Evolutionary conservation across 2,888 invertebrate genomes (phyloP), one percentile per base, ranked within the genome.

Genomic region (Idaea straminata): DNA sequence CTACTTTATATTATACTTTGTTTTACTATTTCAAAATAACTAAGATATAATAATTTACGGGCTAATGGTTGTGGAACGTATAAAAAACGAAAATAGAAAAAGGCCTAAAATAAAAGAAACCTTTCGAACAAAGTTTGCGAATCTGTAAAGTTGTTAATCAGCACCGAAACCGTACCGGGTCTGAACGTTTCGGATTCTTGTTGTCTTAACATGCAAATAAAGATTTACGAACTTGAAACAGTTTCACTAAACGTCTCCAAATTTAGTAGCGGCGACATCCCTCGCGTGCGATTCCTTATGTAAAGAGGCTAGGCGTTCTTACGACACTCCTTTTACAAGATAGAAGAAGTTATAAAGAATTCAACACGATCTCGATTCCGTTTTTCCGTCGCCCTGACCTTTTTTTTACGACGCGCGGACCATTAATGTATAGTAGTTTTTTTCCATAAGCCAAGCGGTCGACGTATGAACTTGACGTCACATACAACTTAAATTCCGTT

Each of bases 341-440:
- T 82, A 83, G 79, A 79, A 79, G 78, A 72, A 68, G 77, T 73
- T 80, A 86, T 88, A 87, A 87, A 87, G 89, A 84, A 89, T 85
- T 88, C 86, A 87, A 78, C 80, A 83, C 78, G 78, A 75, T 83
- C 81, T 80, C 82, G 80, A 84, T 84, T 83, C 80, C 74, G 81
- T 85, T 87, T 84, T 85, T 83, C 81, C 83, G 81, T 80, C 80
- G 79, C 77, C 74, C 75, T 67, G 68, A 73, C 76, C 81, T 76
- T 82, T 85, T n/a, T 86, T 86, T 83, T 83, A 83, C 79, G 80
- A 82, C 77, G 77, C 79, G 76, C 76, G 68, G 71, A 75, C 78
- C 77, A 77, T 80, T 80, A 79, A 77, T 80, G 77, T 71, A 47
- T 47, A 70, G 71, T 70, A 75, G 75, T 76, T 83, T 83, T 75